A percentile compares a stretch with the other conserved stretches of the same genome.
phyloP scores from a whole-genome alignment of 2,888 invertebrate species.

The Tenodera sinensis region DNA sequence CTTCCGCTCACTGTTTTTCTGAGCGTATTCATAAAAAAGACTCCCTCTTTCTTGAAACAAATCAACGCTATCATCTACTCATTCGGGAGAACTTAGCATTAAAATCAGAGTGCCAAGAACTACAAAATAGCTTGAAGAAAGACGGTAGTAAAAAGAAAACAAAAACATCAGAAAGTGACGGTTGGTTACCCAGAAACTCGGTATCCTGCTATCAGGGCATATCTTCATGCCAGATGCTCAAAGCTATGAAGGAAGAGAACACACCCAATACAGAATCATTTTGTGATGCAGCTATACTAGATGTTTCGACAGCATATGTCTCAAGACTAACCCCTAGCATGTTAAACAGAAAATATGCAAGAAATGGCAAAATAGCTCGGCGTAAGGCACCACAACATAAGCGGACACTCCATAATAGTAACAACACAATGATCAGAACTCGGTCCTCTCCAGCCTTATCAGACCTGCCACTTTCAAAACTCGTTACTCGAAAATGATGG shows the following conservation, averaged over 20 bases:
- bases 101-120: neutral
- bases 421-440: neutral
- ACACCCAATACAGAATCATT: neutral
- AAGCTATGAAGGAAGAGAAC: neutral
- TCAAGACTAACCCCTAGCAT: neutral
- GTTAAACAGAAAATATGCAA: neutral
- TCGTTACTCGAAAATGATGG: too few relatives aligned
- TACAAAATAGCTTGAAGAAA: neutral
- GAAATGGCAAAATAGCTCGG: neutral
- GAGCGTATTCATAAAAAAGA: neutral
- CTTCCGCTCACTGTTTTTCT: neutral
- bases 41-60: neutral
- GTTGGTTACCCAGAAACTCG: too few relatives aligned
- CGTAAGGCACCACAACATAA: neutral
- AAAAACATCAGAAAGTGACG: neutral
- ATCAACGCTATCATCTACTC: neutral
- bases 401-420: too few relatives aligned
- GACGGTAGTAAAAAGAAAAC: neutral
- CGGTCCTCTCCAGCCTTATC: neutral
- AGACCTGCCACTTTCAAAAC: neutral
- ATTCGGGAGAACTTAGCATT: neutral
- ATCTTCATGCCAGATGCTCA: too few relatives aligned
- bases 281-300: neutral
- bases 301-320: neutral
- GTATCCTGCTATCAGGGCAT: too few relatives aligned